Evolutionary conservation across 2,888 invertebrate species (phyloP).

Genomic region (Heterodera filipjevi): DNA sequence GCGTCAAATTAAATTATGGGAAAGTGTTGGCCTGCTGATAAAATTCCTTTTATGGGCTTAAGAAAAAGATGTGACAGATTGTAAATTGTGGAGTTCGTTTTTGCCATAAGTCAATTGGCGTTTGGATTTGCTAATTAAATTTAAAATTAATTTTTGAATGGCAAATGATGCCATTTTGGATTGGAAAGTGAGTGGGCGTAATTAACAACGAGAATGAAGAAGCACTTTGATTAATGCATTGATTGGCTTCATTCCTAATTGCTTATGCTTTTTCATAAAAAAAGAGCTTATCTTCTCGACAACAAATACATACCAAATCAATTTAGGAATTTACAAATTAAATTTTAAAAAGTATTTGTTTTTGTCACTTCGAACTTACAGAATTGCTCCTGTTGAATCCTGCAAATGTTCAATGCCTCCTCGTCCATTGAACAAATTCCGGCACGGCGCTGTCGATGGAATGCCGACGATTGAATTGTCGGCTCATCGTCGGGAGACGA

Average conservation of each 20-base stretch:
- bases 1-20: conserved; percentile 4
- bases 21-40: neutral
- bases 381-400: neutral
- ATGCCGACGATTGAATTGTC: neutral
- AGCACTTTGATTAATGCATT: neutral
- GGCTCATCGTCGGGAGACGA: neutral
- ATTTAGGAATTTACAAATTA: too few relatives aligned
- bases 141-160: neutral
- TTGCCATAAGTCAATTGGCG: neutral
- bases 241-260: too few relatives aligned
- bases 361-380: neutral
- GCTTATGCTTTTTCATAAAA: too few relatives aligned
- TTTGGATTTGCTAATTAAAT: neutral
- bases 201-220: neutral
- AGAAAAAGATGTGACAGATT: neutral
- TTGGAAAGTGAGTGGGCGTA: neutral
- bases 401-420: neutral
- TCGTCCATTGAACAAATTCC: conserved; percentile 6
- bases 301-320: too few relatives aligned
- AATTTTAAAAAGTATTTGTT: too few relatives aligned
- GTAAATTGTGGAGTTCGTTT: neutral
- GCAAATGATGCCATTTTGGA: neutral
- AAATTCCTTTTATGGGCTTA: neutral
- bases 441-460: conserved; percentile 6
- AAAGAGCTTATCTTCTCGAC: too few relatives aligned